phyloP scores from a whole-genome alignment of 2,113 vertebrate species.

The Chrysemys picta region DNA sequence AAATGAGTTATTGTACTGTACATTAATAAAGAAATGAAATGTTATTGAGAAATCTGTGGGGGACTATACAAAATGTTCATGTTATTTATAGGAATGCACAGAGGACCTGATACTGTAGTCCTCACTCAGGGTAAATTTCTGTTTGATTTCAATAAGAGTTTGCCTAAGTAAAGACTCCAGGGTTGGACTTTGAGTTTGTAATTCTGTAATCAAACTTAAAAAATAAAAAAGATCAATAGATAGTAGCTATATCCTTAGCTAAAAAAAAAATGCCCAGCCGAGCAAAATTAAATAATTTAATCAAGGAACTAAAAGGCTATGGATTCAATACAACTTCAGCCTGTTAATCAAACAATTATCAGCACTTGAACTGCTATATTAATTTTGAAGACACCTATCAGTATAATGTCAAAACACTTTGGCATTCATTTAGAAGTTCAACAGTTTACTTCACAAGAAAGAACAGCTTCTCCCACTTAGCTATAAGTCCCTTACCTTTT shows the following conservation, averaged over 20 bases:
- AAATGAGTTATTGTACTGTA: neutral
- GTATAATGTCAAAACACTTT: neutral
- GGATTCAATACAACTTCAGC: neutral
- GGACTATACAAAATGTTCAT: neutral
- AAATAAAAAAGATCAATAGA: neutral
- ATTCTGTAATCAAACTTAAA: neutral
- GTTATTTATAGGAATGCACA: neutral
- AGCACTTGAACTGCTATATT: neutral
- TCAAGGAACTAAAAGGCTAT: neutral
- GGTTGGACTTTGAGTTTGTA: neutral
- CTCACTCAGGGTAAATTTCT: neutral
- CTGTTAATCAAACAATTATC: neutral
- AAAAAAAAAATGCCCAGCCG: neutral
- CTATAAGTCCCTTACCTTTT: neutral
- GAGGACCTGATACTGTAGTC: neutral
- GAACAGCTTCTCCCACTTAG: neutral
- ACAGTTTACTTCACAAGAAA: neutral
- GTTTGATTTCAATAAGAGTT: neutral
- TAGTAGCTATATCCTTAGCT: neutral
- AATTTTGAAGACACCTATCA: neutral
- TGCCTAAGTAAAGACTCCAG: neutral
- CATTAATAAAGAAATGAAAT: neutral
- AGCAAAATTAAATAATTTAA: constrained; percentile 12
- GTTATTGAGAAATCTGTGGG: neutral
- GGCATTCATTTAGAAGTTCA: neutral